These are phyloP conservation scores for Diachasma alloeum DNA, from an alignment of 1,140 invertebrate genomes.

Conservation along the genomic window DNA sequence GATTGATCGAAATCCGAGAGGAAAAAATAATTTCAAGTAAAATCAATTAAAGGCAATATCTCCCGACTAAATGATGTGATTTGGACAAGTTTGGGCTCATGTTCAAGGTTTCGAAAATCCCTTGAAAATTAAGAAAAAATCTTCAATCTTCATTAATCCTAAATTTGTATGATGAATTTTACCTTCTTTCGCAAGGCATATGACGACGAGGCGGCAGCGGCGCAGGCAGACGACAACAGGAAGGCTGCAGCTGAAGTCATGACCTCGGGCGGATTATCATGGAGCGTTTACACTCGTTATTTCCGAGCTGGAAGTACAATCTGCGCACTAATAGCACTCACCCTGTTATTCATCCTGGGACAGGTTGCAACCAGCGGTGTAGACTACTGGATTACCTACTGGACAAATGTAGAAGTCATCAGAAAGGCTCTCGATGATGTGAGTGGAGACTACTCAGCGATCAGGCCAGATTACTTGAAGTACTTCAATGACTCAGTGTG, in stretches of 20 bases:
- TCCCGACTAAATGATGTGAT: too few species aligned
- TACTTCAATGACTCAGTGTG: constrained; percentile 31
- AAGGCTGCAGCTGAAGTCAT: constrained; percentile 43
- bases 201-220: not conserved
- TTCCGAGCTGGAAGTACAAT: constrained; percentile 73
- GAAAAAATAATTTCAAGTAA: too few species aligned
- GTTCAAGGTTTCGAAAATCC: too few species aligned
- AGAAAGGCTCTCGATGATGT: constrained; percentile 36
- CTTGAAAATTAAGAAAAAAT: too few species aligned
- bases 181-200: too few species aligned
- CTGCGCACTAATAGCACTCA: constrained; percentile 67
- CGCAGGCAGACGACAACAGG: not conserved
- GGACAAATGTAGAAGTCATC: constrained; percentile 69
- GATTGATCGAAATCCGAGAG: too few species aligned
- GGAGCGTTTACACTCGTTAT: constrained; percentile 71
- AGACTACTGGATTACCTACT: constrained; percentile 84
- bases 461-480: constrained; percentile 8
- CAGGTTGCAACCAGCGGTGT: constrained; percentile 75
- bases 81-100: too few species aligned
- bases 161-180: too few species aligned
- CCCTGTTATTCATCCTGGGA: constrained; percentile 71
- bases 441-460: not conserved
- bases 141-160: too few species aligned
- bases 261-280: constrained; percentile 67
- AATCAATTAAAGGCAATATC: too few species aligned